A percentile compares a stretch with the other conserved stretches of the same genome.
Conservation (phyloP, 2,888 invertebrate species). For the Drosophila melanosoma region DNA sequence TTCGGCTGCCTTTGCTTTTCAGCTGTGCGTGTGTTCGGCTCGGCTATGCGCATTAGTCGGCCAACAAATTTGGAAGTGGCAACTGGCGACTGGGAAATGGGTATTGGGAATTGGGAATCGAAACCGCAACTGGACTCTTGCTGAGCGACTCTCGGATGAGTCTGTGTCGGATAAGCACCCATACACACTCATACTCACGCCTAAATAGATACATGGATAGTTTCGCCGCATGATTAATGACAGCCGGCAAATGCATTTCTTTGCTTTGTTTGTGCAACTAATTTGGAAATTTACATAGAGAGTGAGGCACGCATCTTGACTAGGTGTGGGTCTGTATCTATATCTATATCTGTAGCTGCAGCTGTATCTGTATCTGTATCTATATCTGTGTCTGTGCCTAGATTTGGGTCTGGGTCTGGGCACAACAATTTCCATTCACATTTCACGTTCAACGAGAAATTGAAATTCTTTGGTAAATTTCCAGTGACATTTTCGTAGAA, state of each 20-base stretch:
- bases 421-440: conserved; percentile 19
- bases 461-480: conserved; percentile 54
- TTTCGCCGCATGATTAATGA: conserved; percentile 58
- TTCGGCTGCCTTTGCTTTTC: background rate
- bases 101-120: conserved; percentile 9
- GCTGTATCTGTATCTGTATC: background rate
- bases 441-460: conserved; percentile 26
- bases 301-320: conserved; percentile 19
- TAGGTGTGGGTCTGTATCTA: conserved; percentile 5
- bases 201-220: conserved; percentile 19
- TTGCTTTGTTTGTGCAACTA: conserved; percentile 69
- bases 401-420: conserved; percentile 6
- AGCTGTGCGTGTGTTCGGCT: conserved; percentile 32
- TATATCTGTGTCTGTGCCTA: background rate
- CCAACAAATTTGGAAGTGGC: conserved; percentile 26
- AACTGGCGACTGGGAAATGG: conserved; percentile 18
- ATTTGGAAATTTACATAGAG: conserved; percentile 72
- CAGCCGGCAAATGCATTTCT: conserved; percentile 49
- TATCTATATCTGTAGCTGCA: background rate
- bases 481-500: conserved; percentile 54
- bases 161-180: conserved; percentile 24
- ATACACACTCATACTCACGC: background rate
- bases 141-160: conserved; percentile 45
- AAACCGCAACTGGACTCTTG: conserved; percentile 56
- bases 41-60: conserved; percentile 34